Percentiles rank a stretch among this genome's conserved stretches.
phyloP scores from a whole-genome alignment of 2,888 invertebrate genomes.

The Parnassius glacialis region DNA sequence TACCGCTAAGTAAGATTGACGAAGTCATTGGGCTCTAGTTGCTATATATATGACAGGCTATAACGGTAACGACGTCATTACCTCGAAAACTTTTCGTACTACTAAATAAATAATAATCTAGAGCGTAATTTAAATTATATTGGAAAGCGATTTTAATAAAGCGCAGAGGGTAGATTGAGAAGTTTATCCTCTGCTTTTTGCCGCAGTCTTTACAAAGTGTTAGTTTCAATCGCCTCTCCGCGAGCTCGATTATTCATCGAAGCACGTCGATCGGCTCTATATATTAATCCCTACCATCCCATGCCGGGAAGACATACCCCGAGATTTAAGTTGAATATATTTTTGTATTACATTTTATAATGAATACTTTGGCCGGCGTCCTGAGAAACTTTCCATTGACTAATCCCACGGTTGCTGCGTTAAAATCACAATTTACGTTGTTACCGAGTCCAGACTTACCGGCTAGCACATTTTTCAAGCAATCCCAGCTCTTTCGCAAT shows the following conservation, averaged over 20 bases:
- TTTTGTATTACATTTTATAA: constrained; percentile 49
- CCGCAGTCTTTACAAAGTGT: constrained; percentile 45
- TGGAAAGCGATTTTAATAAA: constrained; percentile 11
- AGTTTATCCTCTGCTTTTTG: constrained; percentile 31
- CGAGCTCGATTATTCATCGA: constrained; percentile 54
- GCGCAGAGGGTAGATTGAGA: neutral
- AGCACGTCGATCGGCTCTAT: constrained; percentile 45
- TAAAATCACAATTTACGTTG: constrained; percentile 76
- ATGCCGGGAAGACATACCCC: constrained; percentile 39
- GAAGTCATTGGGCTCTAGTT: too few relatives aligned
- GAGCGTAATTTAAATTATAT: constrained; percentile 2
- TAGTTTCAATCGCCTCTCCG: constrained; percentile 47
- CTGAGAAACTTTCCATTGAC: constrained; percentile 62
- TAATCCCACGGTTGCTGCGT: constrained; percentile 68
- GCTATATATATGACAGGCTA: too few relatives aligned
- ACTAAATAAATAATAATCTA: neutral
- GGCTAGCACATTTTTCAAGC: constrained; percentile 71
- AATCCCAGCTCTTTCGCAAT: constrained; percentile 57
- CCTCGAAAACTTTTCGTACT: too few relatives aligned
- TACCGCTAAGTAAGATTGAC: too few relatives aligned
- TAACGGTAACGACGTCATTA: neutral
- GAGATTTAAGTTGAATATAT: constrained; percentile 45
- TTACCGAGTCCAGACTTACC: constrained; percentile 62
- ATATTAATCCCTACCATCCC: constrained; percentile 47
- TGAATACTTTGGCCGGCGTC: constrained; percentile 62